Percentiles rank a stretch among this genome's conserved stretches.
Conservation (phyloP, 2,797 vertebrate genomes). For the Phalanger gymnotis region DNA sequence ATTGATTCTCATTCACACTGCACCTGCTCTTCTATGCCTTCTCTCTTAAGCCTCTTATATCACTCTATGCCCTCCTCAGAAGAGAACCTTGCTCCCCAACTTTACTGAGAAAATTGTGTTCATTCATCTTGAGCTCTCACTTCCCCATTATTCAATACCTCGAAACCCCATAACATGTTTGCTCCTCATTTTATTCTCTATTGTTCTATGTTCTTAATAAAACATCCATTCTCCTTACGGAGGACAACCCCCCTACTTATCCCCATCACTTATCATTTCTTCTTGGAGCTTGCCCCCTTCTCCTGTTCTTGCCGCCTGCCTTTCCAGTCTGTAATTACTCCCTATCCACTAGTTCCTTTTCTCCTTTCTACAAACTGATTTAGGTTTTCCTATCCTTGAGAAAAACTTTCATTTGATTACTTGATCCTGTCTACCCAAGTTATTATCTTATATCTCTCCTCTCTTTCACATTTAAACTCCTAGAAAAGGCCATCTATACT, state of each 20-base stretch:
- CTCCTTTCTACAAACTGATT: background rate
- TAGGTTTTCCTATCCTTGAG: background rate
- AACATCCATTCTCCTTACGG: background rate
- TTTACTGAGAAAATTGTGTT: background rate
- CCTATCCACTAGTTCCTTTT: background rate
- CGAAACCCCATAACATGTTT: background rate
- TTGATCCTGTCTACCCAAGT: background rate
- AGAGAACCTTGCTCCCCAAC: background rate
- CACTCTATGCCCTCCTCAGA: background rate
- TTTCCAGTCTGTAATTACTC: background rate
- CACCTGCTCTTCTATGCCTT: background rate
- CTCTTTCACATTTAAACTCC: background rate
- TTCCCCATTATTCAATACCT: background rate
- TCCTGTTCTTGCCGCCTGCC: background rate
- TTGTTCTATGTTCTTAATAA: background rate
- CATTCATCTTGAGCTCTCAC: background rate
- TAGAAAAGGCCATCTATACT: background rate
- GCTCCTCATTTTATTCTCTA: background rate
- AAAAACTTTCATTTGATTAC: background rate
- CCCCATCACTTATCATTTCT: background rate
- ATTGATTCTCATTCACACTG: background rate
- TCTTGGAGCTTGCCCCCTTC: background rate
- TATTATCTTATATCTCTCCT: background rate
- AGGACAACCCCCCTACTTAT: no score
- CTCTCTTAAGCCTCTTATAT: background rate